A percentile compares a stretch with the other conserved stretches of the same genome.
phyloP scores from a whole-genome alignment of 2,113 vertebrate genomes.

The Mugil cephalus region DNA sequence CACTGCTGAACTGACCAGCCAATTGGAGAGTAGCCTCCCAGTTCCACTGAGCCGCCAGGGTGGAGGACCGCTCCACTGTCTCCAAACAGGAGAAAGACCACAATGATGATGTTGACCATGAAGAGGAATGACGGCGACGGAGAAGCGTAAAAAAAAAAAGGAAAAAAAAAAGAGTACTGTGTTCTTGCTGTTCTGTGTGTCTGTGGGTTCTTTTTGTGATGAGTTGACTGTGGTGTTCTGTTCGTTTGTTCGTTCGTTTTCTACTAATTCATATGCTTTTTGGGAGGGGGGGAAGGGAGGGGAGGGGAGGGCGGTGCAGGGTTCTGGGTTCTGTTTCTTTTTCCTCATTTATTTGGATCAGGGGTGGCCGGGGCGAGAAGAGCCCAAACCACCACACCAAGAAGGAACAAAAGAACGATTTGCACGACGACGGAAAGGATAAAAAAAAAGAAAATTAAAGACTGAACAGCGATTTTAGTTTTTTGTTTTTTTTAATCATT shows the following conservation, averaged over 20 bases:
- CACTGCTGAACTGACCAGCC: slow-evolving; percentile 79
- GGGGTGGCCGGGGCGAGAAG: slow-evolving; percentile 41
- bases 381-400: slow-evolving; percentile 30
- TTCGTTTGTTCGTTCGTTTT: slow-evolving; percentile 83
- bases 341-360: slow-evolving; percentile 60
- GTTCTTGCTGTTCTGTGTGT: slow-evolving; percentile 87
- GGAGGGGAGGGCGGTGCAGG: slow-evolving; percentile 47
- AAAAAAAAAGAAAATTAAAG: slow-evolving; percentile 59
- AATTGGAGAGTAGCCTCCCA: slow-evolving; percentile 63
- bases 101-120: slow-evolving; percentile 58
- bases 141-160: slow-evolving; percentile 55
- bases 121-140: slow-evolving; percentile 65
- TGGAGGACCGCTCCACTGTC: slow-evolving; percentile 54
- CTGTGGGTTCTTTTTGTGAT: slow-evolving; percentile 85
- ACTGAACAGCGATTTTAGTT: slow-evolving; percentile 74
- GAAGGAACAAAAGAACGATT: slow-evolving; percentile 66
- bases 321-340: slow-evolving; percentile 71
- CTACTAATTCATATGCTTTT: slow-evolving; percentile 83
- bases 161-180: slow-evolving; percentile 73
- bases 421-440: slow-evolving; percentile 67
- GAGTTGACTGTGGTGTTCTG: slow-evolving; percentile 84
- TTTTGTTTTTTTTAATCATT: slow-evolving; percentile 67
- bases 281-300: slow-evolving; percentile 27
- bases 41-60: slow-evolving; percentile 71
- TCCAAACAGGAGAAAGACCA: slow-evolving; percentile 67